Percentiles rank a stretch among this genome's conserved stretches.
Evolutionary conservation across 2,888 invertebrate species (phyloP).

Genomic region (Spodoptera exigua): DNA sequence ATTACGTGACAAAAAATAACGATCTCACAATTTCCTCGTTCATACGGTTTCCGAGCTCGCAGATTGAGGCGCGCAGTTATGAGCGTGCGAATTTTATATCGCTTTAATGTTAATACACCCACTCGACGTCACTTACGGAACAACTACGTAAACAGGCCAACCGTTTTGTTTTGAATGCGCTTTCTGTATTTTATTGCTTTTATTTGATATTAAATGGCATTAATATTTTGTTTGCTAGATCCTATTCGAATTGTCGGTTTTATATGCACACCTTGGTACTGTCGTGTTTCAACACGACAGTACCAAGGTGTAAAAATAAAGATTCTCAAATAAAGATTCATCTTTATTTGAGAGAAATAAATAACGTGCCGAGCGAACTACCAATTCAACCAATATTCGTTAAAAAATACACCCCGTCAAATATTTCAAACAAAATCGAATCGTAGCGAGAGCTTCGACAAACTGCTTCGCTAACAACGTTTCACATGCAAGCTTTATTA

Average conservation of each 20-base stretch:
- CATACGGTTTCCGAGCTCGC: constrained; percentile 67
- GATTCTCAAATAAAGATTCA: no score
- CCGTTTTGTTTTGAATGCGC: constrained; percentile 26
- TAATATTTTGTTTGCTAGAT: background rate
- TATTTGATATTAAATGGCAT: no score
- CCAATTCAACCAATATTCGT: background rate
- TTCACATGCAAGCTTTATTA: constrained; percentile 30
- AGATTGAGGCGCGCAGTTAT: constrained; percentile 46
- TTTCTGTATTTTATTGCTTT: constrained; percentile 14
- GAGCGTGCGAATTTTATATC: constrained; percentile 53
- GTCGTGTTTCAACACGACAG: background rate
- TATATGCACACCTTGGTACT: background rate
- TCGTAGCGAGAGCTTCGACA: constrained; percentile 13
- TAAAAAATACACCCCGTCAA: constrained; percentile 15
- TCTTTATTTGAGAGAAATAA: no score
- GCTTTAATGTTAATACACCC: constrained; percentile 47
- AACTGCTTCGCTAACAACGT: constrained; percentile 21
- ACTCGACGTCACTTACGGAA: constrained; percentile 25
- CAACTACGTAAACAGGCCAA: constrained; percentile 30
- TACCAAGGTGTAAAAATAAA: no score
- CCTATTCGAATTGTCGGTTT: background rate
- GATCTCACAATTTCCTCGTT: constrained; percentile 66
- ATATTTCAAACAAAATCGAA: constrained; percentile 33
- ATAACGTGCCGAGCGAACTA: background rate
- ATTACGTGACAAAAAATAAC: constrained; percentile 72